Evolutionary conservation across 1,140 invertebrate species (phyloP).

Genomic region (Triops cancriformis): DNA sequence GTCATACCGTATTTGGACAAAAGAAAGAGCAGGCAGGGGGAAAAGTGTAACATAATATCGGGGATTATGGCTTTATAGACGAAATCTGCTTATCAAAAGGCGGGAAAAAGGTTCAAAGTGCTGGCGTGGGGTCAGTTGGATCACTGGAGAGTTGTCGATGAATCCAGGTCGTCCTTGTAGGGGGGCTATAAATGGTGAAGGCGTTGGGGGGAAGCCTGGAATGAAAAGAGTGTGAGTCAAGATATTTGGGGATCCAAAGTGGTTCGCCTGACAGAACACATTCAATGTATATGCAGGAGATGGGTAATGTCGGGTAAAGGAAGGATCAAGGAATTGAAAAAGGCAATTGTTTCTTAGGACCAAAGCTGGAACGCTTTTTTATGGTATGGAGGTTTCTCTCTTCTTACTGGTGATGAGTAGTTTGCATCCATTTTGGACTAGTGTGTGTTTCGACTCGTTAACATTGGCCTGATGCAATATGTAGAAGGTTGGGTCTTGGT

Average conservation of each 20-base stretch:
- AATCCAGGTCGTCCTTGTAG: background rate
- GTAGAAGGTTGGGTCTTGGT: background rate
- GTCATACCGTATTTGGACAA: background rate
- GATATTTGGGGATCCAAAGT: background rate
- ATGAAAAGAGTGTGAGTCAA: too few species aligned
- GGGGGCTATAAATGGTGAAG: too few species aligned
- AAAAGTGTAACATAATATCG: background rate
- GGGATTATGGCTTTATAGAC: background rate
- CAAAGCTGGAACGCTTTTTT: background rate
- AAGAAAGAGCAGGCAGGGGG: background rate
- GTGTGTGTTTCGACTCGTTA: too few species aligned
- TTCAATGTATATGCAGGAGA: conserved; percentile 6
- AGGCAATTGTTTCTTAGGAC: background rate
- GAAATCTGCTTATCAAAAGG: background rate
- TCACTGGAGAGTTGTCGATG: background rate
- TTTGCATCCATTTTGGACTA: background rate
- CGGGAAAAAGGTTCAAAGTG: background rate
- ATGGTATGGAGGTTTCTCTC: background rate
- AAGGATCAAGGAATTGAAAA: background rate
- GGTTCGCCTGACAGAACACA: background rate
- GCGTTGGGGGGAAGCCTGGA: too few species aligned
- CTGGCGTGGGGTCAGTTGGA: background rate
- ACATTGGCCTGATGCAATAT: background rate
- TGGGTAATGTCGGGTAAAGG: background rate
- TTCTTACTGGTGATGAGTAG: background rate